Conservation (phyloP, 2,797 vertebrate genomes). For the Silurus aristotelis region DNA sequence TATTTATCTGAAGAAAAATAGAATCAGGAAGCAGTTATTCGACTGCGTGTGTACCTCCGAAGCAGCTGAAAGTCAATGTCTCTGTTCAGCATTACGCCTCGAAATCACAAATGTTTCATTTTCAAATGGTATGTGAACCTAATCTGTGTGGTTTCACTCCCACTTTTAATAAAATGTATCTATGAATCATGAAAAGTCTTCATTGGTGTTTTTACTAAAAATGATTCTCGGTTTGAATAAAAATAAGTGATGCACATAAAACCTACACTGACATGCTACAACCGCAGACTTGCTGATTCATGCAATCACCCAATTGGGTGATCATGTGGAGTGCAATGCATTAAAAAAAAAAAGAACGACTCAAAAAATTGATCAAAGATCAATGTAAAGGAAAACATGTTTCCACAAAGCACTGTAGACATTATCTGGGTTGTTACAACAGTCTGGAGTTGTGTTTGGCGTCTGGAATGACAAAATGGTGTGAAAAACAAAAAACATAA, state of each 20-base stretch:
- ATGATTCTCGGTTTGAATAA: not conserved
- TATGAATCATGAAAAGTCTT: conserved; percentile 11
- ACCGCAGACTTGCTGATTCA: not conserved
- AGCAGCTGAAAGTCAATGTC: conserved; percentile 20
- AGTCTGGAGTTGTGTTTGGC: not conserved
- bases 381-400: no score
- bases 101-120: conserved; percentile 45
- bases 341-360: not conserved
- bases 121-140: conserved; percentile 27
- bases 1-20: not conserved
- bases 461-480: not conserved
- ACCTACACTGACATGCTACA: not conserved
- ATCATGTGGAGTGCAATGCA: not conserved
- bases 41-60: conserved; percentile 21
- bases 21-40: conserved; percentile 11
- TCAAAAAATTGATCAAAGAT: not conserved
- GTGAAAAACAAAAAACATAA: not conserved
- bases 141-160: conserved; percentile 32
- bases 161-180: conserved; percentile 36
- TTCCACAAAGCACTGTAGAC: not conserved
- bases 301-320: not conserved
- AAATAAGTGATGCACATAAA: not conserved
- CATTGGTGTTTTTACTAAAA: conserved; percentile 11
- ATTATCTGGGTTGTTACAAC: not conserved
- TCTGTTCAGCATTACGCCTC: conserved; percentile 11